These are phyloP conservation scores for Alentia gelatinosa DNA, from an alignment of 2,888 invertebrate genomes.

Conservation along the genomic window DNA sequence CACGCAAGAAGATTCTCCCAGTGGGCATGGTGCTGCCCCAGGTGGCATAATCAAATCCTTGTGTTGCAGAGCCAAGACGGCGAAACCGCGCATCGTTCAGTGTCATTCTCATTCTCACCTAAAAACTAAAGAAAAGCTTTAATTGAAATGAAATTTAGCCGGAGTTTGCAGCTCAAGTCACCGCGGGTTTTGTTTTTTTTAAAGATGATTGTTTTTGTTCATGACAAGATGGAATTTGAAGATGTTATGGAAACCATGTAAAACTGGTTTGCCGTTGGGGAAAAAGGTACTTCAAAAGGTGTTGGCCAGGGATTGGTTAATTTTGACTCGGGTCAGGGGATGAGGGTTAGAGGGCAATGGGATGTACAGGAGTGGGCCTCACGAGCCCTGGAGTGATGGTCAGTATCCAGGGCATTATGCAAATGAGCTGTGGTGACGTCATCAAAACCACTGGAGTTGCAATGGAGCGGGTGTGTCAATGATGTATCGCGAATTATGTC, in stretches of 20 bases:
- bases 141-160: constrained; percentile 26
- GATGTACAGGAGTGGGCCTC: not conserved
- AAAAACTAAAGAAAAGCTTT: not conserved
- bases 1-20: constrained; percentile 2
- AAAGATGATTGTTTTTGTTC: not conserved
- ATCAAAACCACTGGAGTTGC: not conserved
- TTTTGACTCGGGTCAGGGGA: not conserved
- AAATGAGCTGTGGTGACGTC: not conserved
- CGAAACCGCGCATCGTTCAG: not conserved
- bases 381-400: not conserved
- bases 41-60: not conserved
- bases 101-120: not conserved
- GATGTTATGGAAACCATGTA: not conserved
- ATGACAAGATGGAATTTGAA: not conserved
- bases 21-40: not conserved
- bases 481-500: not conserved
- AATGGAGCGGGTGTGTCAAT: not conserved
- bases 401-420: constrained; percentile 17
- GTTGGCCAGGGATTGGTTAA: not conserved
- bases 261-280: not conserved
- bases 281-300: not conserved
- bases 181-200: not conserved
- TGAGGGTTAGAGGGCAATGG: not conserved
- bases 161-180: not conserved
- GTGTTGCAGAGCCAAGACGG: not conserved